Conservation (phyloP, 2,888 invertebrate genomes). For the Euzetes globulus region DNA sequence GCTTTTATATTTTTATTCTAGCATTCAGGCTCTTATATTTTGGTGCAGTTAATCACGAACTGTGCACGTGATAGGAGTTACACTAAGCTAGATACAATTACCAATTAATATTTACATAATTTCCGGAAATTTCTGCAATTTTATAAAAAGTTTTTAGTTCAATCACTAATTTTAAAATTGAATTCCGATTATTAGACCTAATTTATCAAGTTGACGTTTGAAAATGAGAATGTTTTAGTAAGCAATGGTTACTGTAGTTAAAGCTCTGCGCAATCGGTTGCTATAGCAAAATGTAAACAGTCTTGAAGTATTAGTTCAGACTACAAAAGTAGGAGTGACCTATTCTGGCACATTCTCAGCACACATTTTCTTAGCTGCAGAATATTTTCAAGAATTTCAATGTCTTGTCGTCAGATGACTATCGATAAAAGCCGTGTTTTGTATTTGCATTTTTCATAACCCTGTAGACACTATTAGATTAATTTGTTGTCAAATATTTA, state of each 20-base stretch:
- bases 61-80: not conserved
- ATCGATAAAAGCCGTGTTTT: no score
- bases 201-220: no score
- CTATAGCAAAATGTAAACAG: no score
- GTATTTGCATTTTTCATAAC: no score
- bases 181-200: no score
- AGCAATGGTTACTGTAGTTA: not conserved
- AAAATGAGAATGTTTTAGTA: no score
- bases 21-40: not conserved
- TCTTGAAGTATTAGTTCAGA: not conserved
- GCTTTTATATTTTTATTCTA: slow-evolving; percentile 8
- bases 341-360: not conserved
- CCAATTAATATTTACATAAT: no score
- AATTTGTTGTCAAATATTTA: no score
- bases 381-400: not conserved
- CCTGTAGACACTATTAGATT: no score
- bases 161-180: no score
- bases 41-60: slow-evolving; percentile 15
- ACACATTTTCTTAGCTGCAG: not conserved
- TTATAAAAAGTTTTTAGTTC: no score
- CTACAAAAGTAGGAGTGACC: not conserved
- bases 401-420: not conserved
- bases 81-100: not conserved
- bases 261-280: not conserved
- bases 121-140: no score